Percentiles rank a stretch among this genome's conserved stretches.
phyloP scores from a whole-genome alignment of 2,113 vertebrate species.

The Pteropus alecto region DNA sequence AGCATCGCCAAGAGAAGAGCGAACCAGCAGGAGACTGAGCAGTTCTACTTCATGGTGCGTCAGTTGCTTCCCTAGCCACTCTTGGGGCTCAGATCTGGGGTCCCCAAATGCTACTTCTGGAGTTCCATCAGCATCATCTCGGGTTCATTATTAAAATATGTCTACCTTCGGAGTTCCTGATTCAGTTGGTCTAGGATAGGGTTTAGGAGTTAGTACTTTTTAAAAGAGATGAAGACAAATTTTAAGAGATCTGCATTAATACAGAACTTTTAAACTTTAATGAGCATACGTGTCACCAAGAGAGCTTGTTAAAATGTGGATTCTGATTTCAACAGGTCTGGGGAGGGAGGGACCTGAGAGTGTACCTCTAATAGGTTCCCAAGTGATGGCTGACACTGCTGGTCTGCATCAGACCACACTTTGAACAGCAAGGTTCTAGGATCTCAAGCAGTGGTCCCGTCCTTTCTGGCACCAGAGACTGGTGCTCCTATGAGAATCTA shows the following conservation, averaged over 20 bases:
- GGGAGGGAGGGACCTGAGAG: not conserved
- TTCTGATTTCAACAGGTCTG: not conserved
- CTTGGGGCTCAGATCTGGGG: not conserved
- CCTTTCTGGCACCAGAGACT: no score
- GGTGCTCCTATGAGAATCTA: no score
- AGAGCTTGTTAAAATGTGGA: not conserved
- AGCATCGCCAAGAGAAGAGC: slow-evolving; percentile 98
- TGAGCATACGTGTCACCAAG: not conserved
- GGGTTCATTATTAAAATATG: not conserved
- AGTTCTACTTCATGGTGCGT: slow-evolving; percentile 98
- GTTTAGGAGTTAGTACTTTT: not conserved
- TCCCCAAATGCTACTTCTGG: not conserved
- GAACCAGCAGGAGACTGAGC: slow-evolving; percentile 98
- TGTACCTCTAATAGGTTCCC: not conserved
- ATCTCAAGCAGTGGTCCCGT: not conserved
- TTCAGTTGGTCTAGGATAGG: not conserved
- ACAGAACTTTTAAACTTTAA: not conserved
- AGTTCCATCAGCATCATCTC: not conserved
- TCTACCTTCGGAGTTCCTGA: not conserved
- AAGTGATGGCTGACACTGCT: rapidly evolving
- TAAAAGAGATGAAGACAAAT: not conserved
- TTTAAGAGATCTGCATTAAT: not conserved
- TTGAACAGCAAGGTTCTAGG: not conserved
- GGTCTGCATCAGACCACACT: not conserved
- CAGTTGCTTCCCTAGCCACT: not conserved